Base-by-base conservation (phyloP, 2,888 invertebrate species). In the Leptothorax acervorum region DNA sequence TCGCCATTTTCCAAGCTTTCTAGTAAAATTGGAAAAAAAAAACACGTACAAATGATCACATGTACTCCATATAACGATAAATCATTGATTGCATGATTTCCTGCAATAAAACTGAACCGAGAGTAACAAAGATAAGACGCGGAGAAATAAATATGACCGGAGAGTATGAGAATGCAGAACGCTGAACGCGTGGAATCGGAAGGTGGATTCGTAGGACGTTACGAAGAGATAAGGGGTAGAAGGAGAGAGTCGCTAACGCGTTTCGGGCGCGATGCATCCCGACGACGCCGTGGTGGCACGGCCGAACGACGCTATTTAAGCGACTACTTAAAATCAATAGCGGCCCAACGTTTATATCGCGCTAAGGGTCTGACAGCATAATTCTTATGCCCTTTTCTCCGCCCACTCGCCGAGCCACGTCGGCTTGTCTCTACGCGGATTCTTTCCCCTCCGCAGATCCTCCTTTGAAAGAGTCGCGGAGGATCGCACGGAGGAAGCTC, bases 281-380 rank as follows among this genome's bases (percentile, higher is more conserved):
- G 86, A 81, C 35, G 35, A 35, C 35, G 35, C 35, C 85, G 68
- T 48, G 63, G 82, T 84, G 86, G 82, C 85, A 90, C 87, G 87
- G 86, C 78, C 84, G 83, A 89, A 82, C 85, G 87, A 85, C 79
- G 84, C 91, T 90, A 89, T 92, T 92, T 91, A 92, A 92, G 88
- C 92, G 88, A 91, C 91, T 92, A 90, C 92, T 90, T 90, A 90
- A 92, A 92, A 92, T 92, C 92, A 92, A 92, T 92, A 92, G 89
- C 89, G 86, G 85, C 79, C 87, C 39, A 68, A 79, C 87, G 86
- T 86, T 90, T 87, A 84, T 86, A 85, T 79, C 84, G 71, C 81
- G 68, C 81, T 83, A 68, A 89, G 70, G 60, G 68, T 66, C 81
- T 86, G 85, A 84, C 76, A 81, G 83, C 76, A 85, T 89, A 88